Evolutionary conservation across 2,797 vertebrate species (phyloP).

Genomic region (Toxotes lorentzi): DNA sequence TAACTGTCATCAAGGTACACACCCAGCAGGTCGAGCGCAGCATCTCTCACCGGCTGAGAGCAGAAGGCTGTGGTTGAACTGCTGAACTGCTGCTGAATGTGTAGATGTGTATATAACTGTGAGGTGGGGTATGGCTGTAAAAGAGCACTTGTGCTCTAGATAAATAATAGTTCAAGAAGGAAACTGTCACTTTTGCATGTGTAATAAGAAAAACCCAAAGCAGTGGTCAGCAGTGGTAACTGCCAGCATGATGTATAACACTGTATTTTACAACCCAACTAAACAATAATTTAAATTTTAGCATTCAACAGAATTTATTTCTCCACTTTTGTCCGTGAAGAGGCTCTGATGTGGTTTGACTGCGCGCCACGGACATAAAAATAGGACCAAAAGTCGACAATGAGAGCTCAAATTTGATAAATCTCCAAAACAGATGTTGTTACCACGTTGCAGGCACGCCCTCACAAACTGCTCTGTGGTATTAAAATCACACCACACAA

Average conservation of each 20-base stretch:
- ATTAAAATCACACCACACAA: conserved; percentile 55
- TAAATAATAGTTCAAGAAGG: conserved; percentile 39
- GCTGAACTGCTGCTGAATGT: conserved; percentile 29
- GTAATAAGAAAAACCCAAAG: conserved; percentile 2
- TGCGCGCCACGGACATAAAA: conserved; percentile 21
- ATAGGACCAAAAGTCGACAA: conserved; percentile 44
- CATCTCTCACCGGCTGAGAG: conserved; percentile 22
- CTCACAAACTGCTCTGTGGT: conserved; percentile 46
- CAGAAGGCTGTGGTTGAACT: conserved; percentile 24
- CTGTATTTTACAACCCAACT: conserved; percentile 25
- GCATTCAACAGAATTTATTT: conserved; percentile 7
- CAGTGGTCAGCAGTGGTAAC: conserved; percentile 11
- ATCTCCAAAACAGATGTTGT: conserved; percentile 74
- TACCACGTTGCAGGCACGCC: conserved; percentile 62
- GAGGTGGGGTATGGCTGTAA: conserved; percentile 27
- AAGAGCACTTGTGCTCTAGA: conserved; percentile 33
- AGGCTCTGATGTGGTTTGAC: conserved; percentile 62
- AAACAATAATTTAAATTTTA: conserved; percentile 21
- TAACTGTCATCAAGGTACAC: conserved; percentile 33
- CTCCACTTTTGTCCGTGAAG: conserved; percentile 23
- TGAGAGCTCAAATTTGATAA: conserved; percentile 32
- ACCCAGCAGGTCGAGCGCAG: not conserved
- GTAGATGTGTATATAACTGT: conserved; percentile 22
- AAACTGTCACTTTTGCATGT: conserved; percentile 26
- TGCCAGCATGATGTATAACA: conserved; percentile 28